Evolutionary conservation across 2,797 vertebrate species (phyloP).

Genomic region (Chiroxiphia lanceolata): DNA sequence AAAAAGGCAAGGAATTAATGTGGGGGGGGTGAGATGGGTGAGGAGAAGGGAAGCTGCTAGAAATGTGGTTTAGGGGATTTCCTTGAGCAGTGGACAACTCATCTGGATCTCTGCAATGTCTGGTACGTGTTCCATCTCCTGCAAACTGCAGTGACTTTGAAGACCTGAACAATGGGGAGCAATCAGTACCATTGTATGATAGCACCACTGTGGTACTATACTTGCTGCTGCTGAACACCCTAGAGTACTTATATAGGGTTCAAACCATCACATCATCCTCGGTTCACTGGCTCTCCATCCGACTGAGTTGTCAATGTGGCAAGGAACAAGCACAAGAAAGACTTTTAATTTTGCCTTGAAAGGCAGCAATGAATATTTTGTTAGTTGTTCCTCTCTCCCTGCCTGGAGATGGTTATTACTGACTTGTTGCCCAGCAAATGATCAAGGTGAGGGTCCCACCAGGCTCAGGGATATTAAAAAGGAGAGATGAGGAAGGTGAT

Average conservation of each 20-base stretch:
- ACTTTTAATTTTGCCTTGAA: neutral
- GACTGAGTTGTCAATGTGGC: neutral
- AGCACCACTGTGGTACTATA: neutral
- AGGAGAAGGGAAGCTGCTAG: conserved; percentile 3
- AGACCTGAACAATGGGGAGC: neutral
- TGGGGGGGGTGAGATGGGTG: neutral
- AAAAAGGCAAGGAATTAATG: conserved; percentile 65
- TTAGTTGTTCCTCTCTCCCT: neutral
- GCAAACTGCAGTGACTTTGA: neutral
- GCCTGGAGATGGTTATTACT: neutral
- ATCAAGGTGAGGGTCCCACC: neutral
- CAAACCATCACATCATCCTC: neutral
- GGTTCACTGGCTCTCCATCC: neutral
- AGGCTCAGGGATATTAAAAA: neutral
- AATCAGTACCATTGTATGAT: neutral
- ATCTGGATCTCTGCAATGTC: neutral
- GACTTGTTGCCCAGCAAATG: neutral
- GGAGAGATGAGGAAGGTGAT: neutral
- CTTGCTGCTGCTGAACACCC: neutral
- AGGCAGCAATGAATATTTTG: neutral
- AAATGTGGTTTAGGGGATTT: conserved; percentile 60
- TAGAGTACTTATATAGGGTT: neutral
- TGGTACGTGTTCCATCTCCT: neutral
- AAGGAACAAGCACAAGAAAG: neutral
- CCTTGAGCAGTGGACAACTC: conserved; percentile 50